Evolutionary conservation across 2,797 vertebrate species (phyloP), one percentile per base, ranked within the genome.

Genomic region (Galagoides demidoff): DNA sequence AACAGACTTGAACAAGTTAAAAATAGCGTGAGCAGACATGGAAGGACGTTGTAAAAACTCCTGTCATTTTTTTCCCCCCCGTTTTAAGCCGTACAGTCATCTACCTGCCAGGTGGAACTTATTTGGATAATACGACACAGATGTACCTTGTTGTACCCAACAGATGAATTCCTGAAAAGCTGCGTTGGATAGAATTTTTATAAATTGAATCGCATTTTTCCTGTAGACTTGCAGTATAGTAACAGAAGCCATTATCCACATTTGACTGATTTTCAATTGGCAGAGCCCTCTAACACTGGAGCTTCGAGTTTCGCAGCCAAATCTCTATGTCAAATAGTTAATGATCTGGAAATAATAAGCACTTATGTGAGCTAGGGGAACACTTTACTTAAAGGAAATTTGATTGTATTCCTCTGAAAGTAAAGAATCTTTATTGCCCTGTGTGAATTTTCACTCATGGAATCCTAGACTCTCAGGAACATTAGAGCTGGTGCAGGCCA

Each of bases 301-400:
- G 97, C 94, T 95, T 97, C 89, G 92, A 73, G 96, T 97, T 97
- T 97, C 96, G 85, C 91, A 95, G 97, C 97, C 97, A 98, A 97
- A 96, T 95, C 94, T 97, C 95, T 95, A 79, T 97, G 97, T 97
- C 97, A 96, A 95, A 85, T 82, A 92, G 97, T 97, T 97, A 98
- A 98, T 97, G 97, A 97, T 96, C 95, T 97, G 96, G 95, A 98
- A 98, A 98, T 96, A 98, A 98, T 96, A 94, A 95, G 96, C 95
- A 94, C 91, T 96, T 96, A 96, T 90, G 84, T 96, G 97, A 96
- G 95, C 95, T 92, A 78, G 11, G 92, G 90, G 96, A 95, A 68
- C 85, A 89, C 89, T 95, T 57, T 76, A 85, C 85, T 95, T 97
- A 96, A 95, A 95, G 91, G 87, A 95, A 96, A 95, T 96, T 96